A percentile compares a stretch with the other conserved stretches of the same genome.
These are phyloP conservation scores for Serilophus lunatus DNA, from an alignment of 2,113 vertebrate genomes.

Conservation along the genomic window DNA sequence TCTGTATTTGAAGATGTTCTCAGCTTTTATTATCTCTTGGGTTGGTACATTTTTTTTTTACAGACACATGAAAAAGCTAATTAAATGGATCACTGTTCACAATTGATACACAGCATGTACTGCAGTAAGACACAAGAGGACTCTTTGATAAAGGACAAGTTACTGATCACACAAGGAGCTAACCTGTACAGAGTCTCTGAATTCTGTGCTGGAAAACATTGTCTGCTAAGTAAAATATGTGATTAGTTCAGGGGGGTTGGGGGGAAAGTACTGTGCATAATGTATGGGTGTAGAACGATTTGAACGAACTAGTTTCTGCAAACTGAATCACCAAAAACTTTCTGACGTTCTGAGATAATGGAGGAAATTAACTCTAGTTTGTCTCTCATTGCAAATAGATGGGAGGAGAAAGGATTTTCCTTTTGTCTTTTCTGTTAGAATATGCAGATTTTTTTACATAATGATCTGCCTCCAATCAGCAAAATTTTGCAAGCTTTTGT, in stretches of 20 bases:
- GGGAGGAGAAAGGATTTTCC: not conserved
- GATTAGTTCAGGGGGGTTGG: not conserved
- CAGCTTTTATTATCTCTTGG: not conserved
- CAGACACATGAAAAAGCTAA: not conserved
- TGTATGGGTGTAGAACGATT: not conserved
- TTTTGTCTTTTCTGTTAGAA: not conserved
- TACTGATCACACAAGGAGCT: not conserved
- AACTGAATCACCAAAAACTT: not conserved
- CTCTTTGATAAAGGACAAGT: not conserved
- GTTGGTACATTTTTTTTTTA: not conserved
- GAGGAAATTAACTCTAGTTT: not conserved
- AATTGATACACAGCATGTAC: not conserved
- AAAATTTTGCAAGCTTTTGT: not conserved
- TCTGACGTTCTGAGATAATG: not conserved
- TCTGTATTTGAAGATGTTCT: not conserved
- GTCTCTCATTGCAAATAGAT: not conserved
- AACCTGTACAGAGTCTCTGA: not conserved
- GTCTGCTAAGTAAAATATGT: not conserved
- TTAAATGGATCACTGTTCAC: not conserved
- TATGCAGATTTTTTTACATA: not conserved
- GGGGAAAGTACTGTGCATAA: not conserved
- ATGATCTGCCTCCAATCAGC: not conserved
- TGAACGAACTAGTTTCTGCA: not conserved
- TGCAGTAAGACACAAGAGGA: not conserved
- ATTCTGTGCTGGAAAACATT: not conserved